A percentile compares a stretch with the other conserved stretches of the same genome.
Conservation (phyloP, 2,888 invertebrate species). For the Melipona bicolor region DNA sequence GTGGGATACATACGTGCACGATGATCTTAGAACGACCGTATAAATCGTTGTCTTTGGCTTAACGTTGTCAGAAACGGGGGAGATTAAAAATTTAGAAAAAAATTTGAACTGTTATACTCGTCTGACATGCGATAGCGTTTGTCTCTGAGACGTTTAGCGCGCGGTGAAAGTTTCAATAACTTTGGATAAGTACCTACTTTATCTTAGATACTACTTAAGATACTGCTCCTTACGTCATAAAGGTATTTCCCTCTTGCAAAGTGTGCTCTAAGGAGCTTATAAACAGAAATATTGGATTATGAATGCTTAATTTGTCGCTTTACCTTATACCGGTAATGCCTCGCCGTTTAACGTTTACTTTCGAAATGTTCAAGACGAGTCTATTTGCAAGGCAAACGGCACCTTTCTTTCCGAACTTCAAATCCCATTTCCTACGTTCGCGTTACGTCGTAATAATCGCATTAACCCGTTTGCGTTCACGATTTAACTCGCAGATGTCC, state of each 20-base stretch:
- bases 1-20: conserved; percentile 13
- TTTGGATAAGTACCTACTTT: background rate
- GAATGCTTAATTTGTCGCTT: background rate
- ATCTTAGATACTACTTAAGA: background rate
- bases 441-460: too few relatives aligned
- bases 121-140: background rate
- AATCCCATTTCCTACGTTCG: too few relatives aligned
- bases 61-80: too few relatives aligned
- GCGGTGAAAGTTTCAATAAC: background rate
- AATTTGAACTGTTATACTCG: too few relatives aligned
- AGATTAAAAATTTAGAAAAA: background rate
- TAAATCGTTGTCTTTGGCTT: background rate
- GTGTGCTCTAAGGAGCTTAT: background rate
- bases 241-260: background rate
- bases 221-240: background rate
- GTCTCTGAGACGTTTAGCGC: background rate
- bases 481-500: too few relatives aligned
- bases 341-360: background rate
- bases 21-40: background rate
- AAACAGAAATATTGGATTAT: background rate
- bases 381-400: too few relatives aligned
- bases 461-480: too few relatives aligned
- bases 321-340: too few relatives aligned
- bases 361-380: too few relatives aligned
- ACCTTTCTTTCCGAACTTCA: too few relatives aligned